phyloP scores from a whole-genome alignment of 1,140 invertebrate genomes.

The Nebria ingens region DNA sequence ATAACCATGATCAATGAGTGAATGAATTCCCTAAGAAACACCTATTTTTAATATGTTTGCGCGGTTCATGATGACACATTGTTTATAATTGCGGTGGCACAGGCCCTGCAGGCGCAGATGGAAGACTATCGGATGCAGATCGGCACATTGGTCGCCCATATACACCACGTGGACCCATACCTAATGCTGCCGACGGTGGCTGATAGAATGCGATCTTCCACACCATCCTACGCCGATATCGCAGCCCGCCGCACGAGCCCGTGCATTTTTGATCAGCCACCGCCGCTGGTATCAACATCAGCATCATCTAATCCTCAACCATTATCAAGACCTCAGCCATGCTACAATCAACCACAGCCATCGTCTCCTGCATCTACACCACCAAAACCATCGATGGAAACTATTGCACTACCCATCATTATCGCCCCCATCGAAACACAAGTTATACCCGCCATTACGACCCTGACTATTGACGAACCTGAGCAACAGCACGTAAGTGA shows the following conservation, averaged over 20 bases:
- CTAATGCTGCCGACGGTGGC: constrained; percentile 37
- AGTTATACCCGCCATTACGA: not conserved
- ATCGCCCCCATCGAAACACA: constrained; percentile 13
- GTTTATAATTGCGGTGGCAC: constrained; percentile 33
- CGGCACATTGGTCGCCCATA: constrained; percentile 53
- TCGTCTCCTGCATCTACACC: not conserved
- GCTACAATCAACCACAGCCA: not conserved
- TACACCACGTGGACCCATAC: constrained; percentile 64
- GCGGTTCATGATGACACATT: not conserved
- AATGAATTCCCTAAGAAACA: not conserved
- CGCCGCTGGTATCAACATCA: constrained; percentile 16
- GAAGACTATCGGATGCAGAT: constrained; percentile 53
- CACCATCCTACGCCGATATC: constrained; percentile 27
- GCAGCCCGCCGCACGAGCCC: constrained; percentile 32
- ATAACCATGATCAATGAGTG: not conserved
- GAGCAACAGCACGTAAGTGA: constrained; percentile 3
- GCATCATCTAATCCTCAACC: constrained; percentile 14
- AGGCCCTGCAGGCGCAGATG: constrained; percentile 56
- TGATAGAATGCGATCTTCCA: constrained; percentile 31
- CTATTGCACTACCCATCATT: constrained; percentile 9
- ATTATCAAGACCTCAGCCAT: constrained; percentile 17
- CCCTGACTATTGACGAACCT: constrained; percentile 1
- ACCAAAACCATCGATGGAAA: not conserved
- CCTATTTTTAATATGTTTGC: not conserved
- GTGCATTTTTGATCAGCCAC: constrained; percentile 29